These are phyloP conservation scores for Helostoma temminkii DNA, from an alignment of 2,797 vertebrate species.

Conservation along the genomic window DNA sequence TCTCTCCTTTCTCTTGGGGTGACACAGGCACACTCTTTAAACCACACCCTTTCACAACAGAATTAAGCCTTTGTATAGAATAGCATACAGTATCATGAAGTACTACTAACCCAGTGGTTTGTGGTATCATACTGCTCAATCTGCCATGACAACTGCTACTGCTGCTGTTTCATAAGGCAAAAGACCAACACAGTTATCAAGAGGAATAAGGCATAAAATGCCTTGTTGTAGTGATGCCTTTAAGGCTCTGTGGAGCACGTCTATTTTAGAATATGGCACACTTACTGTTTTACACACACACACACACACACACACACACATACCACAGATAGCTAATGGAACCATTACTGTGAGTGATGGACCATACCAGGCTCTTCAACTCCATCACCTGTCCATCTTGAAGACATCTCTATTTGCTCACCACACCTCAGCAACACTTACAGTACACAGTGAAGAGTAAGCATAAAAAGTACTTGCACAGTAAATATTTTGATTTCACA, in stretches of 20 bases:
- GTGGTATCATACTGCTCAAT: too few relatives aligned
- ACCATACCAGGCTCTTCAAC: constrained; percentile 55
- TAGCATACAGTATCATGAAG: too few relatives aligned
- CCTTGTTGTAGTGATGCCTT: constrained; percentile 14
- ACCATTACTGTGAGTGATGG: constrained; percentile 78
- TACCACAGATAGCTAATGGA: constrained; percentile 71
- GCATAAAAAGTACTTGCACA: constrained; percentile 23
- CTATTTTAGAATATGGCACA: constrained; percentile 57
- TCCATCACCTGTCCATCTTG: constrained; percentile 71
- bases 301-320: constrained; percentile 44
- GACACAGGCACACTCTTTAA: too few relatives aligned
- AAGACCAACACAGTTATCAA: background rate
- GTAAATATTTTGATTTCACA: constrained; percentile 22
- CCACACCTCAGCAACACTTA: constrained; percentile 60
- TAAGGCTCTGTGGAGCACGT: constrained; percentile 31
- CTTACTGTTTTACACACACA: constrained; percentile 36
- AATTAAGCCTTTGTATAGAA: too few relatives aligned
- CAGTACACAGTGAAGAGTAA: constrained; percentile 20
- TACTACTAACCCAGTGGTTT: too few relatives aligned
- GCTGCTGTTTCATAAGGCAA: constrained; percentile 15
- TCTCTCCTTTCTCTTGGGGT: too few relatives aligned
- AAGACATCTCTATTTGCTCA: constrained; percentile 76
- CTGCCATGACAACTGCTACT: too few relatives aligned
- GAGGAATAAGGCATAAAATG: constrained; percentile 15
- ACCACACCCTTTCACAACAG: too few relatives aligned